Base-by-base conservation (phyloP, 2,888 invertebrate species). In the Agonopterix arenella region DNA sequence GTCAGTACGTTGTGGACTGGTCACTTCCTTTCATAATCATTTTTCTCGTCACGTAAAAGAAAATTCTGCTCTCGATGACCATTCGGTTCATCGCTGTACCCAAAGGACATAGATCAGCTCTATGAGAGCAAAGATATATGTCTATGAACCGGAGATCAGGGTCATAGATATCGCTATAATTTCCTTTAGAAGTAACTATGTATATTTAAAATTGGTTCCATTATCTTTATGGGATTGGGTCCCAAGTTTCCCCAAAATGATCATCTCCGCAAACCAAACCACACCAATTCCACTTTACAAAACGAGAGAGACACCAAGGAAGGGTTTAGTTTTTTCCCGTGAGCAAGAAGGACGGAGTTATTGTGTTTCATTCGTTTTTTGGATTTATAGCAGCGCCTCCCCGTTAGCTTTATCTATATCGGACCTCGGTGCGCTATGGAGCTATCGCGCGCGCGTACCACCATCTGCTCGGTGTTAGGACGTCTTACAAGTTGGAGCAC, bases 391-490 rank as follows among this genome's bases (percentile, higher is more conserved):
- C 76, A 73, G 73, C 70, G 73, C 80, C 84, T 82, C 80, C 79
- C 80, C 77, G 81, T 81, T 81, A 77, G 72, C 69, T 73, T 80
- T 84, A 84, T 85, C 85, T 83, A 73, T 74, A 84, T 82, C 80
- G 55, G 53, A 53, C 62, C 65, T 61, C 60, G 65, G 84, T 83
- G 84, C 85, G 73, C 84, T 86, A 84, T 86, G 84, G 81, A 71
- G 77, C 77, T 84, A 84, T 84, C 84, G 70, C 64, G 68, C 56
- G 59, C 60, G 62, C 63, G 69, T 65, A 63, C 69, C 67, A 65
- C 70, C 82, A 84, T 83, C 84, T 80, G 75, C 68, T 63, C 54
- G 57, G 60, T 56, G 59, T 69, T 63, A 67, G 62, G 56, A 55
- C 48, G 49, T 49, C 48, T 52, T 51, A 43, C 50, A 46, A 51